phyloP scores from a whole-genome alignment of 2,888 invertebrate species.

The Lagria hirta region DNA sequence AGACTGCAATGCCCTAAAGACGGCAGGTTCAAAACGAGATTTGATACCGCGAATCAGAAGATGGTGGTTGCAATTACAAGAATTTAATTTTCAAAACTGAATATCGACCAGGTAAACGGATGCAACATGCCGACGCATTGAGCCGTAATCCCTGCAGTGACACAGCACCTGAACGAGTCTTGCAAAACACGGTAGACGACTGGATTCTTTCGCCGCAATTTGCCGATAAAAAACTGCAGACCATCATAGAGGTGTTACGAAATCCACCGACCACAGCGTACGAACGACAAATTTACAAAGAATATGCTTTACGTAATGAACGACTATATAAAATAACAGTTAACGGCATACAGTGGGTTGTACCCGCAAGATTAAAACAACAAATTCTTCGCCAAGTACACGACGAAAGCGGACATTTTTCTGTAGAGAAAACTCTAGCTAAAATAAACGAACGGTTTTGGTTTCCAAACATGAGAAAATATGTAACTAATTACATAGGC shows the following conservation, averaged over 20 bases:
- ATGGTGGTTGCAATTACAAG: neutral
- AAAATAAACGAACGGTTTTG: slow-evolving; percentile 2
- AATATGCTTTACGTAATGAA: slow-evolving; percentile 16
- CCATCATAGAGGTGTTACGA: neutral
- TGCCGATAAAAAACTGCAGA: slow-evolving; percentile 1
- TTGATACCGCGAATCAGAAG: neutral
- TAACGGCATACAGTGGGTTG: slow-evolving; percentile 20
- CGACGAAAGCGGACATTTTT: slow-evolving; percentile 24
- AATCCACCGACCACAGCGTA: slow-evolving; percentile 1
- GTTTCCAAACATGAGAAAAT: slow-evolving; percentile 1
- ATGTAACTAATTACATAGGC: neutral
- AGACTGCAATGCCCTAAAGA: slow-evolving; percentile 5
- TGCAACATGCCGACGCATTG: slow-evolving; percentile 38
- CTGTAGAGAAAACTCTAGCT: slow-evolving; percentile 11
- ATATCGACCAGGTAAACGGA: slow-evolving; percentile 12
- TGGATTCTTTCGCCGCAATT: slow-evolving; percentile 6
- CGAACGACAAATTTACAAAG: slow-evolving; percentile 8
- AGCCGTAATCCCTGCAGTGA: slow-evolving; percentile 24
- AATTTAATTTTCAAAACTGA: neutral
- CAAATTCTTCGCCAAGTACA: slow-evolving; percentile 21
- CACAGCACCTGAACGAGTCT: neutral
- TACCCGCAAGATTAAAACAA: slow-evolving; percentile 20
- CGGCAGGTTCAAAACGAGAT: neutral
- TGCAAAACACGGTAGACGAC: neutral
- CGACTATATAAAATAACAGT: slow-evolving; percentile 17